These are phyloP conservation scores for Florisuga fusca DNA, from an alignment of 2,797 vertebrate species.

Conservation along the genomic window DNA sequence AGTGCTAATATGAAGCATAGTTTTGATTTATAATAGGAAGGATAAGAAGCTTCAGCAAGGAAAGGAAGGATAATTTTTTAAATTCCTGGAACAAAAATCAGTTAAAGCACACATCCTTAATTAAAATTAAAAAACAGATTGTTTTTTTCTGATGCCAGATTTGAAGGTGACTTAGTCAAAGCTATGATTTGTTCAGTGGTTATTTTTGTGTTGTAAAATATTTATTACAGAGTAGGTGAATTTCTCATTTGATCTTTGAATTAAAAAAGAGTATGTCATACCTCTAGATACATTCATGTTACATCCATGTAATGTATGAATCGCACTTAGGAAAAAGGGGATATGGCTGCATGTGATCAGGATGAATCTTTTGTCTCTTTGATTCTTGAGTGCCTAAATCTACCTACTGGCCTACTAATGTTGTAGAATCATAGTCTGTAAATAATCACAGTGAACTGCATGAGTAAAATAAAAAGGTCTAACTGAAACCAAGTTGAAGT, in stretches of 20 bases:
- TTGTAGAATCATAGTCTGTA: background rate
- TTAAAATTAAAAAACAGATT: background rate
- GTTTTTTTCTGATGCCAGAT: background rate
- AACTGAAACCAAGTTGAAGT: background rate
- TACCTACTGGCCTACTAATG: background rate
- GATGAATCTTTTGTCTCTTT: background rate
- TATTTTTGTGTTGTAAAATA: background rate
- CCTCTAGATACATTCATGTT: background rate
- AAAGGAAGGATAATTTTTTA: background rate
- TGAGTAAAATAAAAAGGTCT: background rate
- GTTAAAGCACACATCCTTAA: background rate
- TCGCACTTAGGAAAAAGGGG: background rate
- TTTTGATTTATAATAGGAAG: background rate
- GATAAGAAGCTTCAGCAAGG: background rate
- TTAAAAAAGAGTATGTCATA: background rate
- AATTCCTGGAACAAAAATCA: background rate
- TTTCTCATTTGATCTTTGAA: background rate
- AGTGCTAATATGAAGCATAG: background rate
- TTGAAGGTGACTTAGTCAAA: background rate
- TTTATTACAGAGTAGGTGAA: background rate
- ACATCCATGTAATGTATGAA: background rate
- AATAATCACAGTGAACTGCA: background rate
- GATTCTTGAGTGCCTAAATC: background rate
- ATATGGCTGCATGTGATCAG: background rate
- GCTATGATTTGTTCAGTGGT: background rate